Conservation (phyloP, 2,797 vertebrate genomes). For the Diplodus puntazzo region DNA sequence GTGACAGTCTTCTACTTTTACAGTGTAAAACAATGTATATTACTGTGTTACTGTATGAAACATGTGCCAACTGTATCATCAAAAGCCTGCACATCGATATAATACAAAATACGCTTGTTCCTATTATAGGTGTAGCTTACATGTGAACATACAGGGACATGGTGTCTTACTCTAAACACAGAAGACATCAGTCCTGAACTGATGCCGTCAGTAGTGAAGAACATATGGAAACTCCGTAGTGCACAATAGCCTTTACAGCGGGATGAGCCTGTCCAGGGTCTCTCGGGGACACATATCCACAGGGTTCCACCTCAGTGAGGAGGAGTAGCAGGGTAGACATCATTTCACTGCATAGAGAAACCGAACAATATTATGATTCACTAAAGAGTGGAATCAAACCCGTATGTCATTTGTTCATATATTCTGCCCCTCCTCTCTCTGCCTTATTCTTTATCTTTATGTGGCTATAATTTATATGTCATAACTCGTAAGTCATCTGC, state of each 20-base stretch:
- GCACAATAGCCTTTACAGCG: slow-evolving; percentile 23
- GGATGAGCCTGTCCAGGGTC: slow-evolving; percentile 37
- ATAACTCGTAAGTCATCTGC: slow-evolving; percentile 31
- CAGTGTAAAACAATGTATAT: background rate
- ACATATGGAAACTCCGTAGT: slow-evolving; percentile 39
- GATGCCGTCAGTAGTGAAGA: slow-evolving; percentile 22
- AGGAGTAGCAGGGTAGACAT: slow-evolving; percentile 45
- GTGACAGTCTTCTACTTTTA: background rate
- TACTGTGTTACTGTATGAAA: too few relatives aligned
- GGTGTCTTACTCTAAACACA: background rate
- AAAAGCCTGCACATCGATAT: slow-evolving; percentile 1
- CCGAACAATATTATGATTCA: slow-evolving; percentile 45
- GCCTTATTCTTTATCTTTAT: slow-evolving; percentile 38
- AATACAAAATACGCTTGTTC: background rate
- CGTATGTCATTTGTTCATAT: slow-evolving; percentile 25
- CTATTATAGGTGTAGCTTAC: background rate
- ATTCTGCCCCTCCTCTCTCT: background rate
- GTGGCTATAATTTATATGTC: slow-evolving; percentile 39
- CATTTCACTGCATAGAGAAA: slow-evolving; percentile 34
- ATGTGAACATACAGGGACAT: background rate
- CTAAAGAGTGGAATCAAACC: slow-evolving; percentile 44
- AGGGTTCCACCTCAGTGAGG: slow-evolving; percentile 3
- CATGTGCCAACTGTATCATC: background rate
- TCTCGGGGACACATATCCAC: slow-evolving; percentile 22
- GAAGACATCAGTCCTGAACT: slow-evolving; percentile 9